Conservation (phyloP, 2,888 invertebrate genomes). For the Ormia ochracea region DNA sequence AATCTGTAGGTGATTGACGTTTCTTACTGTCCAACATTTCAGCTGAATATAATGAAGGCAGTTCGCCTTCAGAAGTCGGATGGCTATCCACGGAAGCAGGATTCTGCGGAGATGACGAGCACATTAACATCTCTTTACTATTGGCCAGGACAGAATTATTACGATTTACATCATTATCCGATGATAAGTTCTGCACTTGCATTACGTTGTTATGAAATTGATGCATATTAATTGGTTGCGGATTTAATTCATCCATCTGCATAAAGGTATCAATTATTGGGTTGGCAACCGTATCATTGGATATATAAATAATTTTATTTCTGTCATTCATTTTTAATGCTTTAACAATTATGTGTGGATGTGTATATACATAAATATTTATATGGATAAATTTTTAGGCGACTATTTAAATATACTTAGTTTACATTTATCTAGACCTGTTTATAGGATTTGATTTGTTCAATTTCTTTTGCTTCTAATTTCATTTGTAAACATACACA, state of each 20-base stretch:
- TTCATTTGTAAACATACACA: conserved; percentile 32
- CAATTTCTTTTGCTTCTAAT: conserved; percentile 31
- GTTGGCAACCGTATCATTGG: not conserved
- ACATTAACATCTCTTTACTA: not conserved
- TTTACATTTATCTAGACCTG: not conserved
- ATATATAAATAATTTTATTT: conserved; percentile 6
- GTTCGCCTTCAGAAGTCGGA: not conserved
- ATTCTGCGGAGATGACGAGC: not conserved
- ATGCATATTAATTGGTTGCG: not conserved
- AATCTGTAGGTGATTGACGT: conserved; percentile 41
- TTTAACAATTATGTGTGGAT: not conserved
- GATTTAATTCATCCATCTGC: conserved; percentile 12
- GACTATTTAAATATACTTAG: not conserved
- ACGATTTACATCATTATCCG: not conserved
- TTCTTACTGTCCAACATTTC: conserved; percentile 42
- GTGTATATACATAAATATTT: too few species aligned
- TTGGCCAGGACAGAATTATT: not conserved
- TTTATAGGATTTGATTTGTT: not conserved
- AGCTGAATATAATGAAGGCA: not conserved
- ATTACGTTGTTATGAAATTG: not conserved
- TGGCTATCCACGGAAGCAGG: not conserved
- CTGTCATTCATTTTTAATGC: conserved; percentile 14
- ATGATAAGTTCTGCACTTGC: not conserved
- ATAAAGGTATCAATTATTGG: conserved; percentile 21
- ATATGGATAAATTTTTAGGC: not conserved